These are phyloP conservation scores for Agriopis leucophaearia DNA, from an alignment of 2,888 invertebrate species.

Conservation along the genomic window DNA sequence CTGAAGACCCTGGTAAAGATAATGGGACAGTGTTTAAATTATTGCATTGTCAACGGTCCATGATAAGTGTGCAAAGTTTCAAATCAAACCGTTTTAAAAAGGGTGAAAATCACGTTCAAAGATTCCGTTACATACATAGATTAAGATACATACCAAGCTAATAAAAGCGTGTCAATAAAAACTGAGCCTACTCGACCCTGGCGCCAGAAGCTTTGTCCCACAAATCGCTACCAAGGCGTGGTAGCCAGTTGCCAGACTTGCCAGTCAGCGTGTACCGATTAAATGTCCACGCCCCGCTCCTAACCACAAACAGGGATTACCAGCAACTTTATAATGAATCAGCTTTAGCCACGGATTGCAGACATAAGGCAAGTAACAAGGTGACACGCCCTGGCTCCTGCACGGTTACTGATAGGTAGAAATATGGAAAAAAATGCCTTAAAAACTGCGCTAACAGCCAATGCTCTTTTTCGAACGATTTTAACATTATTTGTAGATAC, in stretches of 20 bases:
- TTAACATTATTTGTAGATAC: too few relatives aligned
- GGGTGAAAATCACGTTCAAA: too few relatives aligned
- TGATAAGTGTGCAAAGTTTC: too few relatives aligned
- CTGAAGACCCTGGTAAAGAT: too few relatives aligned
- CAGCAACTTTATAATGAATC: slow-evolving; percentile 74
- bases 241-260: slow-evolving; percentile 55
- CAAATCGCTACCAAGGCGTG: slow-evolving; percentile 58
- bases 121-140: too few relatives aligned
- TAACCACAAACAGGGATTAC: slow-evolving; percentile 62
- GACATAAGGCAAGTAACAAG: slow-evolving; percentile 26
- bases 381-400: slow-evolving; percentile 34
- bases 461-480: too few relatives aligned
- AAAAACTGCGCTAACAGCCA: too few relatives aligned
- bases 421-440: neutral
- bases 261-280: slow-evolving; percentile 79
- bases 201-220: slow-evolving; percentile 37
- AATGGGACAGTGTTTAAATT: too few relatives aligned
- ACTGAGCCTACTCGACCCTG: slow-evolving; percentile 3
- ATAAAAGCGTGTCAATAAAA: neutral
- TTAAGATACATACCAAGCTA: neutral
- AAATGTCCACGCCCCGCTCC: slow-evolving; percentile 66
- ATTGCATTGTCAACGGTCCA: too few relatives aligned
- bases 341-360: slow-evolving; percentile 52
- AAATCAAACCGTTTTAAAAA: too few relatives aligned
- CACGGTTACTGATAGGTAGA: neutral